Evolutionary conservation across 2,888 invertebrate genomes (phyloP), one percentile per base, ranked within the genome.

Genomic region (Limnephilus lunatus): DNA sequence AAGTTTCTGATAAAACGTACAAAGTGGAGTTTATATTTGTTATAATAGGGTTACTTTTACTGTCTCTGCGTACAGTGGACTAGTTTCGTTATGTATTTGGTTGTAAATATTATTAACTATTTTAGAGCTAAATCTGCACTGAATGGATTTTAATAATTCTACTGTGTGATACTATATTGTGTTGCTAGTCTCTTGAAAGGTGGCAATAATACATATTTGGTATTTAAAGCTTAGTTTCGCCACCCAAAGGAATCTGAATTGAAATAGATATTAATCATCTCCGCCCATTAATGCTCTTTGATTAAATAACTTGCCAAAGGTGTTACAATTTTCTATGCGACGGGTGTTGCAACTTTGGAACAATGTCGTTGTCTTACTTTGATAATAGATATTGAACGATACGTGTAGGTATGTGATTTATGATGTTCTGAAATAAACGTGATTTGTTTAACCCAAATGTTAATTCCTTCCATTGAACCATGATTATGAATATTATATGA

Each of bases 281-380:
- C 48, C 44, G 44, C 86, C 86, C n/a, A 86, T 86, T 44, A 44
- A 86, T 86, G 39, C 86, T 44, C 86, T 86, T 86, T 86, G 48
- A 48, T n/a, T 39, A n/a, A 44, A 48, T 44, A n/a, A 48, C 48
- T 83, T 44, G 86, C 86, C 35, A 88, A 88, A 88, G 32, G 32
- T 88, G 88, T 88, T 88, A 88, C 32, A 7, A 68, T 48, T 86
- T 48, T 86, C 7, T 35, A 53, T 19, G 80, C 39, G 88, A 88
- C 88, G 88, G 53, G 39, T 88, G 30, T 88, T 39, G 88, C 32
- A 88, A 88, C 35, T 53, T 31, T 44, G 53, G n/a, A 86, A 86
- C 86, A 86, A 86, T 25, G 86, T 39, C 39, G 39, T 19, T 86
- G 53, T 44, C 86, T 86, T 83, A 83, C 39, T 25, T 19, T 83